Conservation (phyloP, 2,888 invertebrate genomes). For the Amorpha juglandis region DNA sequence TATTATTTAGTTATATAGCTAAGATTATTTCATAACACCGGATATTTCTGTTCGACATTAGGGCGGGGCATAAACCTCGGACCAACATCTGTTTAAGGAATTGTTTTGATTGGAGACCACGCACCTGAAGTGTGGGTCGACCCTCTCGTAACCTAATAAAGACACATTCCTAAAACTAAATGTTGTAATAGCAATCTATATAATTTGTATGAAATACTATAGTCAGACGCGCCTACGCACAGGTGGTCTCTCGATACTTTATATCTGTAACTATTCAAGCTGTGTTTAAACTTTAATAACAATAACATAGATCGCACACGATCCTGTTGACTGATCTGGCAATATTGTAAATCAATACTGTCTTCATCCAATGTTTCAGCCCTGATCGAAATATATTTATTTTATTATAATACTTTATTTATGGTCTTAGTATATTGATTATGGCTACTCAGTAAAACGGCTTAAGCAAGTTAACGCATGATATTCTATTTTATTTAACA, state of each 20-base stretch:
- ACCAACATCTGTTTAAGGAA: neutral
- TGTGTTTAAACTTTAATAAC: constrained; percentile 17
- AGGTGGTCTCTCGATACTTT: constrained; percentile 22
- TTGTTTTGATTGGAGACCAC: neutral
- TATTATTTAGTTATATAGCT: neutral
- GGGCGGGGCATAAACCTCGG: neutral
- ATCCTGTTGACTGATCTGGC: constrained; percentile 3
- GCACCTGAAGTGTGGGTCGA: constrained; percentile 3
- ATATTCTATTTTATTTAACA: neutral
- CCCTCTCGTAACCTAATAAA: neutral
- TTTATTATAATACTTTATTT: constrained; percentile 17
- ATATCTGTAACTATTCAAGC: constrained; percentile 8
- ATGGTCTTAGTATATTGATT: neutral
- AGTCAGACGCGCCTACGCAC: constrained; percentile 19
- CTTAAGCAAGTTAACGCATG: neutral
- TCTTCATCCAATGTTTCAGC: constrained; percentile 16
- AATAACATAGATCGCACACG: constrained; percentile 23
- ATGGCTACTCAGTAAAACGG: neutral
- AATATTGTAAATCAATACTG: constrained; percentile 23
- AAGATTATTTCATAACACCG: neutral
- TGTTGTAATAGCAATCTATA: neutral
- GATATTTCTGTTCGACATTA: neutral
- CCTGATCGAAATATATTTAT: constrained; percentile 7
- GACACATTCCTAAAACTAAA: too few species aligned
- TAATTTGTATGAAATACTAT: neutral